Conservation (phyloP, 2,113 vertebrate genomes). For the Oceanodroma tethys region DNA sequence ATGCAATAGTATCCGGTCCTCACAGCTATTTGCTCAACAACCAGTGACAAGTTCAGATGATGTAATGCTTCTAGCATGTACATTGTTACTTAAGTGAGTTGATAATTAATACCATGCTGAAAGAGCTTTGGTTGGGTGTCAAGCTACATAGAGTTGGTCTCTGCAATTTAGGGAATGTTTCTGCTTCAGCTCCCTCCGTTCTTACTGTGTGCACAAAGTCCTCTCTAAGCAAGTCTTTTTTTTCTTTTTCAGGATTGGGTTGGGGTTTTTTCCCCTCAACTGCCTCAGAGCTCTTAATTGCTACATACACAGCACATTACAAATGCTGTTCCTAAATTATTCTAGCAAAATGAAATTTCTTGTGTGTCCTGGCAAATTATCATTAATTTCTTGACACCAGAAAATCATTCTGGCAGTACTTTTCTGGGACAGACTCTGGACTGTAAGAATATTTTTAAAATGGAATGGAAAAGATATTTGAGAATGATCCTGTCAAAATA, state of each 20-base stretch:
- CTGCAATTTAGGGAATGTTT: neutral
- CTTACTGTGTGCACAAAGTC: neutral
- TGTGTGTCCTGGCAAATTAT: neutral
- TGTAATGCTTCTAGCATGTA: neutral
- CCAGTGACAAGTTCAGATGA: conserved; percentile 25
- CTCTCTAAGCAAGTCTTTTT: neutral
- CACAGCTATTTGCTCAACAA: conserved; percentile 11
- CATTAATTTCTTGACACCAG: neutral
- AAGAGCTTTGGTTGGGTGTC: neutral
- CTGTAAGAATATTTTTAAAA: neutral
- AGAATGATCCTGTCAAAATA: neutral
- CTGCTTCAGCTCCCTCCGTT: neutral
- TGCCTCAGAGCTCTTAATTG: neutral
- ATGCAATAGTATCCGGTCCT: neutral
- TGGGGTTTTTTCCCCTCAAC: neutral
- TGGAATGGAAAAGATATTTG: neutral
- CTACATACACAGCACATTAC: neutral
- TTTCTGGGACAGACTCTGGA: neutral
- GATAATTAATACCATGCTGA: conserved; percentile 23
- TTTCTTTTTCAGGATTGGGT: neutral
- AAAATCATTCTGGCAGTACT: neutral
- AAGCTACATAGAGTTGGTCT: neutral
- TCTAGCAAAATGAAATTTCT: neutral
- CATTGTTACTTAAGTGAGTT: conserved; percentile 34
- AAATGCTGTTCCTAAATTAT: neutral